Conservation (phyloP, 2,113 vertebrate species). For the Chrysochloris asiatica region DNA sequence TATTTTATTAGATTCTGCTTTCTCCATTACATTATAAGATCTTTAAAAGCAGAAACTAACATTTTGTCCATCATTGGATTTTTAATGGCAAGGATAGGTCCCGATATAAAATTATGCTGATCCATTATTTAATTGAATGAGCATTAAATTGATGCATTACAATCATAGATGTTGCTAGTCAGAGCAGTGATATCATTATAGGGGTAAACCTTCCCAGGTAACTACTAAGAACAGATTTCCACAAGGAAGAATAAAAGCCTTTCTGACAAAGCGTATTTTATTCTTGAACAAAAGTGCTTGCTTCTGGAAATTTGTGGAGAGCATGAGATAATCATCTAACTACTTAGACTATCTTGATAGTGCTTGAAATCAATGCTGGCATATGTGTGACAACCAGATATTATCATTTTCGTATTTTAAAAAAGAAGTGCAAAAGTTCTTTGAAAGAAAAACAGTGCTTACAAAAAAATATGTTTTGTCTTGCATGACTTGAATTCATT, state of each 20-base stretch:
- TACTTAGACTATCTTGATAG: neutral
- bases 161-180: neutral
- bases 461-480: neutral
- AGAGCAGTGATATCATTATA: neutral
- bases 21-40: neutral
- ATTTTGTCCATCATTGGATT: neutral
- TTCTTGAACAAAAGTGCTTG: neutral
- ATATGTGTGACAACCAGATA: neutral
- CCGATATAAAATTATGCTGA: neutral
- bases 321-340: neutral
- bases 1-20: neutral
- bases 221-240: neutral
- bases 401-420: neutral
- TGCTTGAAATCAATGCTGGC: neutral
- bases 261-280: neutral
- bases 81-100: neutral
- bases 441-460: neutral
- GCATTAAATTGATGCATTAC: neutral
- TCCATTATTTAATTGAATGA: neutral
- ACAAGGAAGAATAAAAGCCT: neutral
- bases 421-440: neutral
- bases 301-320: neutral
- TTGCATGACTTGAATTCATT: slow-evolving; percentile 6
- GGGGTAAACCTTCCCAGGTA: neutral
- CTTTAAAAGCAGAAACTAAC: neutral